Evolutionary conservation across 2,888 invertebrate genomes (phyloP).

Genomic region (Trichopoda pennipes): DNA sequence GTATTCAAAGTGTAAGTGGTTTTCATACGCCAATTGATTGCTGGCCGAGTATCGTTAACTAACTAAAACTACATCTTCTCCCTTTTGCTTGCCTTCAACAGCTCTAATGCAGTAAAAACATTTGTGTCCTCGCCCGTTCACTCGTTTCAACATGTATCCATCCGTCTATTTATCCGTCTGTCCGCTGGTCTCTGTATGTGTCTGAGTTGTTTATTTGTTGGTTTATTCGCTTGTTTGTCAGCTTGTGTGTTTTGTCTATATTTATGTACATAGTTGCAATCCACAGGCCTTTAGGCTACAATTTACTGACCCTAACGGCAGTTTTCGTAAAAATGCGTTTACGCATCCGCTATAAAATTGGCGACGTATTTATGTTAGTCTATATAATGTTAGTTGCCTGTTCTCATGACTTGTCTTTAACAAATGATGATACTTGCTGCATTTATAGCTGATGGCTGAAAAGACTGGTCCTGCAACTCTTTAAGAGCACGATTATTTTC

Average conservation of each 20-base stretch:
- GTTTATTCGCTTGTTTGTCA: background rate
- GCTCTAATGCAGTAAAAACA: constrained; percentile 1
- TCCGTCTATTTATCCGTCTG: background rate
- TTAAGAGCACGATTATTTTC: constrained; percentile 62
- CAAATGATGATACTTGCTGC: constrained; percentile 61
- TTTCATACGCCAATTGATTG: constrained; percentile 55
- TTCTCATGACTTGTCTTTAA: constrained; percentile 62
- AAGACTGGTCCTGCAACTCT: constrained; percentile 65
- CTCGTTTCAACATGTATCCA: background rate
- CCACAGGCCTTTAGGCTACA: constrained; percentile 74
- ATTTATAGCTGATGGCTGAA: constrained; percentile 49
- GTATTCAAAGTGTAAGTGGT: constrained; percentile 58
- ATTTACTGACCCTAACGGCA: constrained; percentile 80
- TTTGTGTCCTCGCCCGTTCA: constrained; percentile 32
- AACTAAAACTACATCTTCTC: constrained; percentile 19
- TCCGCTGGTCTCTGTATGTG: constrained; percentile 4
- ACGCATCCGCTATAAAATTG: constrained; percentile 78
- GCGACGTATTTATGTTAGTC: constrained; percentile 64
- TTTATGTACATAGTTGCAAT: constrained; percentile 49
- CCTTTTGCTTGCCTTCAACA: background rate
- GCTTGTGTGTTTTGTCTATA: constrained; percentile 14
- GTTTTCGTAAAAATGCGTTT: constrained; percentile 79
- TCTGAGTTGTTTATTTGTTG: constrained; percentile 3
- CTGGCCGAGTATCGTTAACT: constrained; percentile 21
- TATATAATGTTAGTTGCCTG: constrained; percentile 51